Conservation (phyloP, 2,888 invertebrate genomes). For the Spodoptera exigua region DNA sequence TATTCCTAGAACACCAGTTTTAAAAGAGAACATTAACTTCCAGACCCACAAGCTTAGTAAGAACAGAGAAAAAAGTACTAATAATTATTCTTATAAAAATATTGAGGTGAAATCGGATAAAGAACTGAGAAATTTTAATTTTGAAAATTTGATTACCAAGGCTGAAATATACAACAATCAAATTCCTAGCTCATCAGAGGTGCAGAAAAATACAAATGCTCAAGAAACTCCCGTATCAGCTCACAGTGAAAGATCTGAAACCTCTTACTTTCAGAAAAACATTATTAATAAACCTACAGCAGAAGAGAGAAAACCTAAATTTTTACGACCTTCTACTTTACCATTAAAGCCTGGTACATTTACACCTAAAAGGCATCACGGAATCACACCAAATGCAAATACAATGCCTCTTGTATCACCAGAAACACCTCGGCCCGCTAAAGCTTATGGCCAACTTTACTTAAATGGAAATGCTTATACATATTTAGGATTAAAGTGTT, state of each 20-base stretch:
- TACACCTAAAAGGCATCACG: constrained; percentile 94
- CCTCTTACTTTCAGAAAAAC: constrained; percentile 86
- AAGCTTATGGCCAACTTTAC: constrained; percentile 96
- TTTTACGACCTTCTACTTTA: constrained; percentile 94
- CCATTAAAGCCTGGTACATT: constrained; percentile 95
- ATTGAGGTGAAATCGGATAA: constrained; percentile 72
- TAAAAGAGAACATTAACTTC: constrained; percentile 77
- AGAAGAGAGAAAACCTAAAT: constrained; percentile 90
- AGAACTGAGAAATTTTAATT: constrained; percentile 83
- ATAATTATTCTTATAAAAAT: constrained; percentile 62
- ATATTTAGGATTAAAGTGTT: constrained; percentile 96
- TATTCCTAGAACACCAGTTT: constrained; percentile 71
- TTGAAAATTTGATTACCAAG: constrained; percentile 87
- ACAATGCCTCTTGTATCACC: constrained; percentile 96
- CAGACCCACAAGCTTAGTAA: constrained; percentile 67
- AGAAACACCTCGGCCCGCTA: constrained; percentile 96
- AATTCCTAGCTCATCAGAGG: constrained; percentile 81
- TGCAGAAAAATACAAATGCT: constrained; percentile 78
- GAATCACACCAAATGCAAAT: constrained; percentile 94
- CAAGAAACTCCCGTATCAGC: constrained; percentile 69
- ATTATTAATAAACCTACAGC: constrained; percentile 65
- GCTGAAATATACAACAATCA: constrained; percentile 86
- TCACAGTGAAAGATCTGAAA: constrained; percentile 84
- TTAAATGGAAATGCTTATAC: constrained; percentile 97
- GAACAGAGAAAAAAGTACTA: constrained; percentile 69